Base-by-base conservation (phyloP, 2,113 vertebrate genomes). In the Gallinago undulata region DNA sequence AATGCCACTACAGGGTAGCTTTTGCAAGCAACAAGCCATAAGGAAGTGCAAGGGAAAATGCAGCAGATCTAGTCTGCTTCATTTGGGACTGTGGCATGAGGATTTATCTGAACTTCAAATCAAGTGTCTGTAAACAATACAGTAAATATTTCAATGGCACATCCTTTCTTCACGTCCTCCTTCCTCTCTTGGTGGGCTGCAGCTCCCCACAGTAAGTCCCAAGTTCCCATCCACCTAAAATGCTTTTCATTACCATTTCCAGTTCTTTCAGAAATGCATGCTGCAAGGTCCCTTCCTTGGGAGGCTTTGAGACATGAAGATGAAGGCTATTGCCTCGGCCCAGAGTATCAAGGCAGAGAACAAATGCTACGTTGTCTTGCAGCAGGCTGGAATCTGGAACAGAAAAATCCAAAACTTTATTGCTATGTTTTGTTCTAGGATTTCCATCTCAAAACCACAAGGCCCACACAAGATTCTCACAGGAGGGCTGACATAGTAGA, bases 281-380 rank as follows among this genome's bases (percentile, higher is more conserved):
- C 95, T 99, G 99, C 75, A 99, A 98, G 12, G 98, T 99, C 23
- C 99, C 99, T 86, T 99, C 99, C 92, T 99, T 99, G 2, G 99
- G 99, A 15, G 99, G 99, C 94, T 99, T 99, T 56, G 99, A 99
- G 89, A 99, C 99, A 1, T 99, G 99, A 41, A 99, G 98, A 94
- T 99, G 98, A 76, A 99, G 97, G 62, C 97, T 96, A 70, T 99
- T 97, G 16, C 98, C 98, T 31, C 98, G 98, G 41, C 99, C 99
- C 94, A 99, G 81, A 1, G 99, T 99, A 97, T 99, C 99, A 78
- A 99, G 98, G 96, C 99, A 99, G 96, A 99, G 97, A 45, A 99
- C 99, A 39, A 99, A 99, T 0, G 99, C 99, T 31, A 99, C 99
- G 0, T 99, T 99, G 97, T 99, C 99, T 97, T 99, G 99, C n/a